phyloP scores from a whole-genome alignment of 1,140 invertebrate species.

The Pseudomyrmex flavicornis region DNA sequence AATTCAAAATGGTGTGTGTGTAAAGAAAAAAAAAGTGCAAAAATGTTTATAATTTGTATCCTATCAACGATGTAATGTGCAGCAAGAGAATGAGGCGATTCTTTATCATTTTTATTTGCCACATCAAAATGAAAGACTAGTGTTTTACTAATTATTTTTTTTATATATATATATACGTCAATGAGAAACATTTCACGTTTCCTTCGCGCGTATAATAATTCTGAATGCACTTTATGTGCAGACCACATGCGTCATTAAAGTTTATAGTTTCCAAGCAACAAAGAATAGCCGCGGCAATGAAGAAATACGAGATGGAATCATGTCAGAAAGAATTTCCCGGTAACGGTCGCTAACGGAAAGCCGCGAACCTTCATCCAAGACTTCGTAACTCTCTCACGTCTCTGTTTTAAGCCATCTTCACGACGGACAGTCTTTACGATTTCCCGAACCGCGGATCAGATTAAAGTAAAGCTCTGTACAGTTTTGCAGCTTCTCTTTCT shows the following conservation, averaged over 20 bases:
- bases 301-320: conserved; percentile 67
- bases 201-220: background rate
- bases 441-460: conserved; percentile 67
- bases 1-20: background rate
- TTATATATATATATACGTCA: background rate
- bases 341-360: conserved; percentile 61
- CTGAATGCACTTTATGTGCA: background rate
- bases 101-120: background rate
- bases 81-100: background rate
- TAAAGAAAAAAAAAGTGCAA: background rate
- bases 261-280: conserved; percentile 59
- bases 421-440: conserved; percentile 68
- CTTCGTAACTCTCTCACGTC: conserved; percentile 72
- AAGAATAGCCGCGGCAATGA: conserved; percentile 58
- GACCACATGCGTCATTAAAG: conserved; percentile 12
- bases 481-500: conserved; percentile 53
- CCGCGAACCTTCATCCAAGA: conserved; percentile 52
- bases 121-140: background rate
- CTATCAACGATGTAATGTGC: background rate
- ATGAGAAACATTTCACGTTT: background rate
- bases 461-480: conserved; percentile 68
- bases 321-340: conserved; percentile 65
- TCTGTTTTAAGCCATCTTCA: conserved; percentile 70
- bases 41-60: too few relatives aligned
- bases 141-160: background rate